Percentiles rank a stretch among this genome's conserved stretches.
Conservation (phyloP, 2,888 invertebrate species). For the Diarsia rubi region DNA sequence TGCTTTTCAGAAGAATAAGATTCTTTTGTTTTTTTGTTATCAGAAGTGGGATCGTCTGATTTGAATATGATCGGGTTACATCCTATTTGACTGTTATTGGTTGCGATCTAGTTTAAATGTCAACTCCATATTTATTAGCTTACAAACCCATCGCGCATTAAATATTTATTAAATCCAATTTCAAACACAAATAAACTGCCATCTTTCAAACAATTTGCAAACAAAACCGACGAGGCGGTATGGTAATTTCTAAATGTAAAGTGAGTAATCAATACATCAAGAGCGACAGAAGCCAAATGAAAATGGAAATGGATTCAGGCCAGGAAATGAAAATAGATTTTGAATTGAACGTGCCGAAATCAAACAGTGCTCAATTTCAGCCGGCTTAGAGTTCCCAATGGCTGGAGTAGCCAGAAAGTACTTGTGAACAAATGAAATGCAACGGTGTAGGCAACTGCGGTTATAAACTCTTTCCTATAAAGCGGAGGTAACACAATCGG, state of each 20-base stretch:
- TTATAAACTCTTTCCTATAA: slow-evolving; percentile 54
- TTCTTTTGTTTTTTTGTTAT: slow-evolving; percentile 6
- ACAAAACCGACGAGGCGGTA: slow-evolving; percentile 56
- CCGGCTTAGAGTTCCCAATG: slow-evolving; percentile 48
- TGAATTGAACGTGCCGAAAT: slow-evolving; percentile 73
- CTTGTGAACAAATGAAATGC: slow-evolving; percentile 65
- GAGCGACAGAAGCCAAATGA: slow-evolving; percentile 71
- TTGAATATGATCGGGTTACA: neutral
- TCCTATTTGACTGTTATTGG: slow-evolving; percentile 13
- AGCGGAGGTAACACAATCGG: slow-evolving; percentile 47
- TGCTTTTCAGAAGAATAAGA: neutral
- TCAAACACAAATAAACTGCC: slow-evolving; percentile 55
- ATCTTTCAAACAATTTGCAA: slow-evolving; percentile 62
- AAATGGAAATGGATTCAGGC: slow-evolving; percentile 73
- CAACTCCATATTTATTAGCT: slow-evolving; percentile 18
- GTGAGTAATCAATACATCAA: slow-evolving; percentile 74
- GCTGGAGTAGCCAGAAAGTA: slow-evolving; percentile 55
- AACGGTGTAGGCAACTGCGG: slow-evolving; percentile 39
- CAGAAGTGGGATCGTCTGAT: neutral
- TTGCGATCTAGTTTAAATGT: slow-evolving; percentile 11
- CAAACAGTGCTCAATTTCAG: slow-evolving; percentile 70
- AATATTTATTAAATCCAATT: slow-evolving; percentile 47
- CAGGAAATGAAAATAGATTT: slow-evolving; percentile 76
- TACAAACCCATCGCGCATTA: slow-evolving; percentile 13
- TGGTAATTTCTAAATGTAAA: slow-evolving; percentile 70